Conservation (phyloP, 2,888 invertebrate genomes). For the Plagiodera versicolora region DNA sequence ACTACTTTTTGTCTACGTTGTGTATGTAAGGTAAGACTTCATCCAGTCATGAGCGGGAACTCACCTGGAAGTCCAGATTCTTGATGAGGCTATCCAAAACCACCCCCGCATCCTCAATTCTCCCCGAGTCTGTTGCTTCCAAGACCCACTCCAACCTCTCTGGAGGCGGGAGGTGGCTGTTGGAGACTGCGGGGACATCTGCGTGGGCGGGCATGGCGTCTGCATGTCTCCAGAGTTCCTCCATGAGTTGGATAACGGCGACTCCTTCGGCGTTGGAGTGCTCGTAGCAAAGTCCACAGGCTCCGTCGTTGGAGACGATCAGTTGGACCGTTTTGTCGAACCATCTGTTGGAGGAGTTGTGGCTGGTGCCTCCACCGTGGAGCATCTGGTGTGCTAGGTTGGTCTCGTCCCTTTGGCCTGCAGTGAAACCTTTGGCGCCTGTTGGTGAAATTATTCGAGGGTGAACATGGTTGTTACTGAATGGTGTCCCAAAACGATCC, state of each 20-base stretch:
- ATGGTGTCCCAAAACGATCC: too few species aligned
- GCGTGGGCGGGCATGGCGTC: constrained; percentile 37
- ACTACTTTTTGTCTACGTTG: too few species aligned
- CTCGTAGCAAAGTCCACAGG: constrained; percentile 93
- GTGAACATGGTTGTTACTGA: too few species aligned
- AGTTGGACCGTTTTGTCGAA: constrained; percentile 97
- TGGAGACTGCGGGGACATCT: constrained; percentile 59
- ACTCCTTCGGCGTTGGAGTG: constrained; percentile 90
- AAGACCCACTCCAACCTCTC: constrained; percentile 74
- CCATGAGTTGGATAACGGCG: constrained; percentile 68
- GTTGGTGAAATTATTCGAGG: neutral
- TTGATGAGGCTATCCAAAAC: constrained; percentile 78
- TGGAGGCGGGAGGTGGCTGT: constrained; percentile 72
- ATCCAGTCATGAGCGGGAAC: too few species aligned
- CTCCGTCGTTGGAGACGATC: constrained; percentile 86
- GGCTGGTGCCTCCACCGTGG: constrained; percentile 86
- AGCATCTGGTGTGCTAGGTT: constrained; percentile 85
- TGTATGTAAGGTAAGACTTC: too few species aligned
- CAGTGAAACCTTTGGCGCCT: constrained; percentile 55
- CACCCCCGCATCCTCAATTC: constrained; percentile 69
- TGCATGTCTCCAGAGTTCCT: constrained; percentile 60
- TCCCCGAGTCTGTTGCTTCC: constrained; percentile 52
- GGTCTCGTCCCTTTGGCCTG: constrained; percentile 70
- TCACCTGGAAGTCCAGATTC: constrained; percentile 84
- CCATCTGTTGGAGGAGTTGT: constrained; percentile 93